These are phyloP conservation scores for Shinisaurus crocodilurus DNA, from an alignment of 2,113 vertebrate species.

Conservation along the genomic window DNA sequence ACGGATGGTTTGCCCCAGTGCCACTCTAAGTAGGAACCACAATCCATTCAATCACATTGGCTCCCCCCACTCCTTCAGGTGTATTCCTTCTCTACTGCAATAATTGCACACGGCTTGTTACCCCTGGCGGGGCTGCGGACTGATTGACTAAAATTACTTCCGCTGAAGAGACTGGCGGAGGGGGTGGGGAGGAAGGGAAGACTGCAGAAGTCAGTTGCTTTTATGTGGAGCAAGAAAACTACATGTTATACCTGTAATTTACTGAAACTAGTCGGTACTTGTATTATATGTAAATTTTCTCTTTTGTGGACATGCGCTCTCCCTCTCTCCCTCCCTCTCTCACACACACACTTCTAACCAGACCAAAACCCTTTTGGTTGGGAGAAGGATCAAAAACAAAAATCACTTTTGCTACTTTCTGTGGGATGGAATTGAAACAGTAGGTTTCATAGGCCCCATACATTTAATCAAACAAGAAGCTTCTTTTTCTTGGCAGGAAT, in stretches of 20 bases:
- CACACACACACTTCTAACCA: neutral
- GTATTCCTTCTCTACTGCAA: neutral
- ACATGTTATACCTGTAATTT: neutral
- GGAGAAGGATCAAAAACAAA: neutral
- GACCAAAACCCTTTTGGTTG: neutral
- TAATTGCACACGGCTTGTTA: neutral
- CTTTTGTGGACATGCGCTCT: neutral
- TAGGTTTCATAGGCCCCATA: neutral
- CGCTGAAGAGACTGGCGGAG: neutral
- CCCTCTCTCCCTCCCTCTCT: neutral
- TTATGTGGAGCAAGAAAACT: neutral
- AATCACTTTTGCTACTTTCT: neutral
- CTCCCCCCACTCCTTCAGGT: neutral
- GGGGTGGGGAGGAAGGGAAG: neutral
- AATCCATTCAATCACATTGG: neutral
- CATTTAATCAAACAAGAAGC: neutral
- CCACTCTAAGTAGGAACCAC: neutral
- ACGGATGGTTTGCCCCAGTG: slow-evolving; percentile 1
- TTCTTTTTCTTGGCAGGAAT: neutral
- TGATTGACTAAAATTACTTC: neutral
- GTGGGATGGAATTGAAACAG: neutral
- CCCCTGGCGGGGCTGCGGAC: neutral
- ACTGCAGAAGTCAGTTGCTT: neutral
- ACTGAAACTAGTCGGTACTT: neutral
- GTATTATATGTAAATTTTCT: neutral